A percentile compares a stretch with the other conserved stretches of the same genome.
Evolutionary conservation across 1,140 invertebrate genomes (phyloP).

Genomic region (Platyscapa corneri): DNA sequence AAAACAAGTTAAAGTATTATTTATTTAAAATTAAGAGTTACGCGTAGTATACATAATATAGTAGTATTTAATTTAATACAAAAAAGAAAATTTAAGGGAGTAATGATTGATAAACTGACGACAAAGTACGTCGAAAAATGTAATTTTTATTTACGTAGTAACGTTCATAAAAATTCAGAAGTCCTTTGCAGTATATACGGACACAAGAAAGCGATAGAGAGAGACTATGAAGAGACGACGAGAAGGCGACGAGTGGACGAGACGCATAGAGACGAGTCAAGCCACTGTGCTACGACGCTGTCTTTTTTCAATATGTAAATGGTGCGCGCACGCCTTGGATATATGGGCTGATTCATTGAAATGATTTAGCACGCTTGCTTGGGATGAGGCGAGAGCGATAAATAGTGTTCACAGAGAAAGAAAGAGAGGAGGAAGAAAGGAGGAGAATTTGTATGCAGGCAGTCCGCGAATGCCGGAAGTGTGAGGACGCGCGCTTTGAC

Average conservation of each 20-base stretch:
- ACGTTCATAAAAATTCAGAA: not conserved
- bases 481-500: constrained; percentile 37
- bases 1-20: not conserved
- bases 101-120: constrained; percentile 21
- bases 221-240: not conserved
- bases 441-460: constrained; percentile 30
- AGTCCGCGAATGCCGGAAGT: constrained; percentile 50
- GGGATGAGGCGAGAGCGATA: constrained; percentile 34
- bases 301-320: constrained; percentile 22
- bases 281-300: not conserved
- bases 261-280: not conserved
- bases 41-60: not conserved
- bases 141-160: constrained; percentile 28
- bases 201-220: not conserved
- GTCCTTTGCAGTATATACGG: not conserved
- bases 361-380: constrained; percentile 37
- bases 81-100: not conserved
- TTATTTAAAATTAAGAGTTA: not conserved
- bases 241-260: not conserved
- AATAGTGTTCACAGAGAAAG: constrained; percentile 1
- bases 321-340: constrained; percentile 1
- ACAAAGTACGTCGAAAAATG: constrained; percentile 1
- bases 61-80: not conserved
- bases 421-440: not conserved
- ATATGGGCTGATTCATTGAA: constrained; percentile 40